Percentiles rank a stretch among this genome's conserved stretches.
Evolutionary conservation across 2,888 invertebrate genomes (phyloP).

Genomic region (Andricus quercusramuli): DNA sequence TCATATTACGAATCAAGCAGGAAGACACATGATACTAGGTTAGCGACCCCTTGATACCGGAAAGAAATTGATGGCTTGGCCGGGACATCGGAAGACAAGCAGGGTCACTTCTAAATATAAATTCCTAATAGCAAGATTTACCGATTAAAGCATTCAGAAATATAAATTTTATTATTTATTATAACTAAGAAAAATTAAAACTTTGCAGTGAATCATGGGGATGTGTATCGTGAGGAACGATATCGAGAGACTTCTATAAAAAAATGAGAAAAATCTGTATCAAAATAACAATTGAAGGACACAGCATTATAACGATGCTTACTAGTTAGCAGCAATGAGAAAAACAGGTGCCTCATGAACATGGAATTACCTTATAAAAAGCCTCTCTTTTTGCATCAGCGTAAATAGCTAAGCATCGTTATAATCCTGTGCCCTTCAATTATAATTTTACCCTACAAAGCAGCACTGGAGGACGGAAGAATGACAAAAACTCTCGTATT

Average conservation of each 20-base stretch:
- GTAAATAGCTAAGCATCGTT: background rate
- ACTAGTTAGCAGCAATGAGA: background rate
- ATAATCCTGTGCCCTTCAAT: background rate
- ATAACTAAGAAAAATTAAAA: background rate
- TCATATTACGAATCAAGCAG: constrained; percentile 17
- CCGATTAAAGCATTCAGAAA: background rate
- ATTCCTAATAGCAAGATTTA: background rate
- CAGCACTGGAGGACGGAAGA: too few species aligned
- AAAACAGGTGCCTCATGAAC: background rate
- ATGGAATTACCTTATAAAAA: background rate
- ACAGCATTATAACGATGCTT: background rate
- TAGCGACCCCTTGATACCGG: constrained; percentile 27
- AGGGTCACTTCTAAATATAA: background rate
- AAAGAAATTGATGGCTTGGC: background rate
- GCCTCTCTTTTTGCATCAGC: background rate
- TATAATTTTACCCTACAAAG: background rate
- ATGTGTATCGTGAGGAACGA: background rate
- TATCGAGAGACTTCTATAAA: background rate
- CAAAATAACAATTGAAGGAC: background rate
- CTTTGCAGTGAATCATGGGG: background rate
- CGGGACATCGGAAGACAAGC: background rate
- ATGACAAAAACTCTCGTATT: background rate
- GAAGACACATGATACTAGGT: constrained; percentile 12
- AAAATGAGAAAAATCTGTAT: background rate
- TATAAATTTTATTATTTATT: background rate